Percentiles rank a stretch among this genome's conserved stretches.
Conservation (phyloP, 2,888 invertebrate species). For the Chloromyia formosa region DNA sequence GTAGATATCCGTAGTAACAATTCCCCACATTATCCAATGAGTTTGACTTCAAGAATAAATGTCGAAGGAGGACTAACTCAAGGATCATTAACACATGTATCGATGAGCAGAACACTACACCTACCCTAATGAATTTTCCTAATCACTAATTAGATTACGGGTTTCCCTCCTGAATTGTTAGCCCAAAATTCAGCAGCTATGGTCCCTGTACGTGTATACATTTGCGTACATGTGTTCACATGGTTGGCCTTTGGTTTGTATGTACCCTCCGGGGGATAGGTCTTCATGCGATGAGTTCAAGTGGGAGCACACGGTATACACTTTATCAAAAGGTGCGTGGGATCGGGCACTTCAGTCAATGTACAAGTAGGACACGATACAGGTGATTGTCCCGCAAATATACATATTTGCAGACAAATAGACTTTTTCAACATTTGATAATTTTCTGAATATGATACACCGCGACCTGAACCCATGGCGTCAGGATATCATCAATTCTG, state of each 20-base stretch:
- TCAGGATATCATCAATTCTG: conserved; percentile 13
- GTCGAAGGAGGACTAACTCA: background rate
- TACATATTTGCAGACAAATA: background rate
- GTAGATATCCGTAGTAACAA: too few relatives aligned
- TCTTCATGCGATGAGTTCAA: background rate
- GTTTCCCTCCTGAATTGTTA: background rate
- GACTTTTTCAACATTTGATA: background rate
- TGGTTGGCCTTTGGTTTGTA: background rate
- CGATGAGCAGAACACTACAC: background rate
- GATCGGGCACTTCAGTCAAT: background rate
- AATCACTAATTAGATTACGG: conserved; percentile 34
- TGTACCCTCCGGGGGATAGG: background rate
- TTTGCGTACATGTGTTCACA: background rate
- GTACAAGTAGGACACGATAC: background rate
- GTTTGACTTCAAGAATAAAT: too few relatives aligned
- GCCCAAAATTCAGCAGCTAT: background rate
- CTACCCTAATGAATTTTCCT: background rate
- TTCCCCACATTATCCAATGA: too few relatives aligned
- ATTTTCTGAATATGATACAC: too few relatives aligned
- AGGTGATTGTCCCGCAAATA: conserved; percentile 1
- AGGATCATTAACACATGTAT: conserved; percentile 7
- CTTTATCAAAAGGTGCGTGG: conserved; percentile 27
- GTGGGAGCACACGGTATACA: background rate
- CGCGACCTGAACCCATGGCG: background rate
- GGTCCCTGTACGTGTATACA: background rate